Conservation (phyloP, 2,797 vertebrate species). For the Ptychadena robeensis region DNA sequence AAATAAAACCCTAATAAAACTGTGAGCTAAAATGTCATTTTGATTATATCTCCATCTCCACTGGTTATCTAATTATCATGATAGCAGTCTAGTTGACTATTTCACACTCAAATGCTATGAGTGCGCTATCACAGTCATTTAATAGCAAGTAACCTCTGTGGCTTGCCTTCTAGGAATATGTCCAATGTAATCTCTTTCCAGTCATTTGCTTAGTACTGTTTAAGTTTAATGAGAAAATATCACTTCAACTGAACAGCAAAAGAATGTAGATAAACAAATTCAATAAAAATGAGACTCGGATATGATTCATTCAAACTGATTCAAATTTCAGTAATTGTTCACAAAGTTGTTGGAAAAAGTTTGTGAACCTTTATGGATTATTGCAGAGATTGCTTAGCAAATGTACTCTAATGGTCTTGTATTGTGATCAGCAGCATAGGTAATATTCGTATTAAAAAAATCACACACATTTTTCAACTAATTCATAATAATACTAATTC, state of each 20-base stretch:
- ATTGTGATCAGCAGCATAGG: too few species aligned
- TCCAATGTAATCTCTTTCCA: conserved; percentile 27
- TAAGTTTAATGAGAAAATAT: not conserved
- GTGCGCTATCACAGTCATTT: conserved; percentile 53
- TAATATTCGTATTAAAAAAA: too few species aligned
- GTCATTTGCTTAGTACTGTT: conserved; percentile 54
- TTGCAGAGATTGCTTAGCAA: too few species aligned
- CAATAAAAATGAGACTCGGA: not conserved
- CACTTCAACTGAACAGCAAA: not conserved
- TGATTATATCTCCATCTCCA: conserved; percentile 69
- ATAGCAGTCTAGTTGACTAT: conserved; percentile 79
- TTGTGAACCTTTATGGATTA: too few species aligned
- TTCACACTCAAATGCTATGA: conserved; percentile 74
- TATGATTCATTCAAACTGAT: too few species aligned
- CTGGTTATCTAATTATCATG: conserved; percentile 79
- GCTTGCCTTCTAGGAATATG: conserved; percentile 24
- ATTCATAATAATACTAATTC: too few species aligned
- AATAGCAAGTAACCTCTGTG: conserved; percentile 49
- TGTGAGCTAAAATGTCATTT: conserved; percentile 68
- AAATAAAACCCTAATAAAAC: conserved; percentile 60
- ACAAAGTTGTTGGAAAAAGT: too few species aligned
- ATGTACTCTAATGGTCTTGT: too few species aligned
- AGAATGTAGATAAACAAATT: not conserved
- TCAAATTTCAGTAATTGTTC: too few species aligned
- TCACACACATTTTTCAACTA: too few species aligned